These are phyloP conservation scores for Notothenia rossii DNA, from an alignment of 2,113 vertebrate genomes.

Conservation along the genomic window DNA sequence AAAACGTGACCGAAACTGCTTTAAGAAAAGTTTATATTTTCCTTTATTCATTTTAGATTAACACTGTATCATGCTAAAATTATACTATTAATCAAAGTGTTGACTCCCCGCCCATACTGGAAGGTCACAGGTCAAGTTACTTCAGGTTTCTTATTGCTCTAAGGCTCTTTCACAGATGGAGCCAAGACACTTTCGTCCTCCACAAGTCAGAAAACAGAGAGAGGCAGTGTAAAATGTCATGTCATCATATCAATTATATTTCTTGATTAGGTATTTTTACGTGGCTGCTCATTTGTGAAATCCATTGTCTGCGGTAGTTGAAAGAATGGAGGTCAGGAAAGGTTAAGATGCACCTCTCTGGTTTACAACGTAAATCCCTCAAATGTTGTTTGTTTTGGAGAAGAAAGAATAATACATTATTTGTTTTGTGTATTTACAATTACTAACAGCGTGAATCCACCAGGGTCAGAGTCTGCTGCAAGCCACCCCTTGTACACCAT, in stretches of 20 bases:
- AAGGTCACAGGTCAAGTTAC: slow-evolving; percentile 10
- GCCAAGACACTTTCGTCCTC: background rate
- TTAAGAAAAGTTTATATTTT: background rate
- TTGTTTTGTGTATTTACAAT: slow-evolving; percentile 4
- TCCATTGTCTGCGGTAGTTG: too few relatives aligned
- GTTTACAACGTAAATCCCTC: too few relatives aligned
- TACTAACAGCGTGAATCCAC: background rate
- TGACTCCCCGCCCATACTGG: background rate
- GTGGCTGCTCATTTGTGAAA: too few relatives aligned
- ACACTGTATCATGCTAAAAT: background rate
- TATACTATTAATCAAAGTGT: background rate
- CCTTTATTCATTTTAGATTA: background rate
- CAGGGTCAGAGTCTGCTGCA: background rate
- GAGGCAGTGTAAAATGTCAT: background rate
- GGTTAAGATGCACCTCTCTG: slow-evolving; percentile 4
- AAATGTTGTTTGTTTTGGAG: too few relatives aligned
- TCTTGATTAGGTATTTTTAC: background rate
- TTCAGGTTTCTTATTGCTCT: background rate
- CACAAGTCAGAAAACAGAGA: background rate
- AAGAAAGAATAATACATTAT: background rate
- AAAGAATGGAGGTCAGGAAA: background rate
- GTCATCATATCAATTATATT: background rate
- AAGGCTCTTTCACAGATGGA: background rate
- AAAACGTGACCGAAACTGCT: background rate
- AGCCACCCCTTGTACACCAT: slow-evolving; percentile 18